Base-by-base conservation (phyloP, 2,888 invertebrate genomes). In the Caenorhabditis zanzibari region DNA sequence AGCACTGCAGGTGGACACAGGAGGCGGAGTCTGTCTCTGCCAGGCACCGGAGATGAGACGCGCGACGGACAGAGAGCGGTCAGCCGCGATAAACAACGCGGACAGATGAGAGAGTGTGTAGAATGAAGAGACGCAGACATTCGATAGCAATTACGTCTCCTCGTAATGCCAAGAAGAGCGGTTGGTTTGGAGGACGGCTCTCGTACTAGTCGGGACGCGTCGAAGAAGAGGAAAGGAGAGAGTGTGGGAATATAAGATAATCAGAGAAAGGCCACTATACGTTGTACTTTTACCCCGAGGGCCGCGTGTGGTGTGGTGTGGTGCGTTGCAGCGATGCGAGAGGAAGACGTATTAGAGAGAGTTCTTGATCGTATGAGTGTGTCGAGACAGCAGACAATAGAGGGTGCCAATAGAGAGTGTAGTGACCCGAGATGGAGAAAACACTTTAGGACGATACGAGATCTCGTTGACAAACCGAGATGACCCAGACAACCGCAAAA, bases 71-170 rank as follows among this genome's bases (percentile, higher is more conserved):
- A 68, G 66, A 58, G 76, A 58, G 58, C 63, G 75, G 74, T 74
- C 74, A 74, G 74, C 54, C 63, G 72, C 59, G 61, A 75, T 75
- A 75, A 75, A 75, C 75, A 75, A 66, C 61, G 73, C 58, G 58
- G 63, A 74, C 58, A 26, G 26, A n/a, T 35, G 47, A 44, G 35
- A 61, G 26, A 49, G 47, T 22, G 14, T 16, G 16, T 32, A 24
- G 28, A 35, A 5, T 10, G 14, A 32, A 44, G 56, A 58, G 49
- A 49, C 35, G 7, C 2, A 28, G 54, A 16, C 4, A 16, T 35
- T 52, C 28, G 47, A 59, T 59, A 49, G 72, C 47, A 61, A 61
- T 52, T 49, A 73, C 61, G 73, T 49, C 73, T 44, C 44, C 61
- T 49, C 61, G 63, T 73, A 73, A 73, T 73, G 73, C 73, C 61